Evolutionary conservation across 1,140 invertebrate species (phyloP), one percentile per base, ranked within the genome.

Genomic region (Campoletis sonorensis): DNA sequence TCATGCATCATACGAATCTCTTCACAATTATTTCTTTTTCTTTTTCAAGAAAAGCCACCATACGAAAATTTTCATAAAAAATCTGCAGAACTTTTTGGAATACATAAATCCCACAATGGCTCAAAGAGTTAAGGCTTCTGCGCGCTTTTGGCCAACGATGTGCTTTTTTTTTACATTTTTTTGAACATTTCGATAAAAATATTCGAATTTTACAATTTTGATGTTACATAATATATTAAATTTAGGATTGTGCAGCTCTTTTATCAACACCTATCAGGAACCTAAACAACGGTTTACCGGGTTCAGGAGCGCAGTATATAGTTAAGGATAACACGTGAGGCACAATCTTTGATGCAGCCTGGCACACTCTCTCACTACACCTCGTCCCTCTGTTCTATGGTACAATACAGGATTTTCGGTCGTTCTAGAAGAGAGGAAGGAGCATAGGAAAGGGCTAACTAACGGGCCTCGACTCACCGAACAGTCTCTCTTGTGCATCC

Each of bases 241-340:
- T 49, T n/a, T 27, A 37, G 15, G 37, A 1, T n/a, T 51, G 71
- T n/a, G 51, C 71, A 21, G n/a, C 21, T 27, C 51, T 26, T n/a
- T 15, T 49, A 58, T 75, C 49, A 10, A 58, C 23, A 54, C 26
- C 16, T n/a, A n/a, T n/a, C n/a, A 11, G 26, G 11, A 21, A 37
- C 33, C n/a, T 18, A 18, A 40, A 11, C 70, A 27, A 75, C 45
- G 45, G 30, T 54, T 27, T 58, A 51, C 4, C 13, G 81, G 83
- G 11, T 82, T 73, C 78, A 79, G 84, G 76, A 72, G 71, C 33
- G 27, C 61, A 23, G 61, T 54, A n/a, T n/a, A n/a, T n/a, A 61
- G 54, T 77, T 61, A 64, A 87, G 87, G 88, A 90, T 90, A 90
- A 90, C 88, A 87, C 84, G 87, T 79, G 51, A 85, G 83, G 88